Conservation (phyloP, 2,113 vertebrate genomes). For the Elaphurus davidianus region DNA sequence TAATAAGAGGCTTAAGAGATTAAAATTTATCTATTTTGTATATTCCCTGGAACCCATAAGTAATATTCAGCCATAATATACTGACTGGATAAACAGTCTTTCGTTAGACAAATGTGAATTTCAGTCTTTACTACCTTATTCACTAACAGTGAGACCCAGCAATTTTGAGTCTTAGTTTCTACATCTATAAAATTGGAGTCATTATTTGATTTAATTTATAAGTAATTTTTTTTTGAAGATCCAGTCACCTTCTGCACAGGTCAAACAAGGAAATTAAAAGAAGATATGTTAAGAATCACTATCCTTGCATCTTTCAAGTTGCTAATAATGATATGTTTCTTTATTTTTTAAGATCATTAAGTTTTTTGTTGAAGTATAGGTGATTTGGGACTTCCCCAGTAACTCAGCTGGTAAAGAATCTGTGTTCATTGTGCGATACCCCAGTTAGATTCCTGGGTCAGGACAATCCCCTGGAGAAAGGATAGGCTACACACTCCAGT, state of each 20-base stretch:
- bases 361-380: not conserved
- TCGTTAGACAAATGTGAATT: not conserved
- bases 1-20: not conserved
- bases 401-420: not conserved
- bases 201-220: not conserved
- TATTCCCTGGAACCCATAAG: not conserved
- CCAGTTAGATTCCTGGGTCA: not conserved
- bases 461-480: not conserved
- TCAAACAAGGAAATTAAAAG: not conserved
- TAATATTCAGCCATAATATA: not conserved
- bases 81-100: not conserved
- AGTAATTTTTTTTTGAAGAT: not conserved
- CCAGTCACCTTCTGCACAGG: not conserved
- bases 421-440: not conserved
- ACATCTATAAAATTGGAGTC: not conserved
- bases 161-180: not conserved
- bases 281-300: not conserved
- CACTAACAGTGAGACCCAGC: not conserved
- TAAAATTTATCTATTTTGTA: not conserved
- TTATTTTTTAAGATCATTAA: not conserved
- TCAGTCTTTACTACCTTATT: not conserved
- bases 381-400: not conserved
- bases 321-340: not conserved
- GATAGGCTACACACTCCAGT: not conserved
- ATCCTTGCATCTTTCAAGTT: not conserved